A percentile compares a stretch with the other conserved stretches of the same genome.
Conservation (phyloP, 2,888 invertebrate species). For the Drosophila paramelanica region DNA sequence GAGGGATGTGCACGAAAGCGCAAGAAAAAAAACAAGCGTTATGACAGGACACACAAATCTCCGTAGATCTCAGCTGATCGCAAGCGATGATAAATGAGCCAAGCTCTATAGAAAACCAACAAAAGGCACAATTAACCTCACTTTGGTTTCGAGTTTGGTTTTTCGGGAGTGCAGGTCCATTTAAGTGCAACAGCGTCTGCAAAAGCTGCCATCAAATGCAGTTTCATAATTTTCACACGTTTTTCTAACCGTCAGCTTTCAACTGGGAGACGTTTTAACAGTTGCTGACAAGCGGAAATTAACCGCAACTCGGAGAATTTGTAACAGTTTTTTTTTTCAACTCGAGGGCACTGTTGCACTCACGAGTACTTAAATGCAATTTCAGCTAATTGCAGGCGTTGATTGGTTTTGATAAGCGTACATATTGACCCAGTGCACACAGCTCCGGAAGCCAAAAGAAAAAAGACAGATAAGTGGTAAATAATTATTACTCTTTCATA, state of each 20-base stretch:
- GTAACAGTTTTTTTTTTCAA: constrained; percentile 44
- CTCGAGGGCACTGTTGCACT: constrained; percentile 45
- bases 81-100: constrained; percentile 45
- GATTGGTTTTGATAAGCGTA: constrained; percentile 63
- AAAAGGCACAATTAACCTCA: constrained; percentile 49
- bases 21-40: constrained; percentile 45
- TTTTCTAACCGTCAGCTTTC: constrained; percentile 53
- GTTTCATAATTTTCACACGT: constrained; percentile 78
- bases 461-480: background rate
- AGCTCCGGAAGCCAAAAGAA: constrained; percentile 51
- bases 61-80: constrained; percentile 60
- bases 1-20: constrained; percentile 20
- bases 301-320: constrained; percentile 47
- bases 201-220: constrained; percentile 54
- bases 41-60: constrained; percentile 76
- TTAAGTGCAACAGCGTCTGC: constrained; percentile 25
- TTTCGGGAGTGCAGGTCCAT: constrained; percentile 61
- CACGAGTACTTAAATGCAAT: constrained; percentile 67
- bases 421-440: constrained; percentile 38
- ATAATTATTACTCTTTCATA: constrained; percentile 6
- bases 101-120: constrained; percentile 45
- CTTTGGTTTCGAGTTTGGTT: constrained; percentile 33
- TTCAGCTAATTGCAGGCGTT: constrained; percentile 64
- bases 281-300: constrained; percentile 71
- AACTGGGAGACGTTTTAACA: constrained; percentile 45